phyloP scores from a whole-genome alignment of 2,888 invertebrate genomes.

The Hirtodrosophila trivittata region DNA sequence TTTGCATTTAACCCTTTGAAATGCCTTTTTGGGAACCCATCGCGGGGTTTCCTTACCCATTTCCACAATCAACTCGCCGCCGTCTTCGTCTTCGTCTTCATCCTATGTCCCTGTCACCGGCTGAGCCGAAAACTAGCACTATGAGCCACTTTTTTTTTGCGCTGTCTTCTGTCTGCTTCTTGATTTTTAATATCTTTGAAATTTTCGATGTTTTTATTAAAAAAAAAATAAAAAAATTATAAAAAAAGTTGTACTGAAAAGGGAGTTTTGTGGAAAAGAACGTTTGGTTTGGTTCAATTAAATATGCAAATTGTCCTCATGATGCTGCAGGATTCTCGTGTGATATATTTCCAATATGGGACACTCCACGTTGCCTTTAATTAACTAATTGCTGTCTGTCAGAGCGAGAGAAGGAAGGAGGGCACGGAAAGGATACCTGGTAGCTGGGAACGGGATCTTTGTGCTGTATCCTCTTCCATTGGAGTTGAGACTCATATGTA shows the following conservation, averaged over 20 bases:
- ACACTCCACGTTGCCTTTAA: constrained; percentile 66
- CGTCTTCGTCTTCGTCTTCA: constrained; percentile 6
- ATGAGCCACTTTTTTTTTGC: too few species aligned
- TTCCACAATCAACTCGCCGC: not conserved
- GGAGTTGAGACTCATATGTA: too few species aligned
- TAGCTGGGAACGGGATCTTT: too few species aligned
- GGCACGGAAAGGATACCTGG: not conserved
- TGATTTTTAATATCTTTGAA: not conserved
- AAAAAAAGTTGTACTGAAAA: constrained; percentile 51
- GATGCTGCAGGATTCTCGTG: constrained; percentile 59
- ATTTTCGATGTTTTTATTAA: constrained; percentile 54
- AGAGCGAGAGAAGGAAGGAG: not conserved
- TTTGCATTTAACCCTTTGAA: constrained; percentile 67
- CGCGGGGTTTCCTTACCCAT: constrained; percentile 49
- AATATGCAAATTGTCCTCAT: constrained; percentile 69
- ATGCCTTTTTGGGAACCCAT: constrained; percentile 37
- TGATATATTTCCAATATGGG: constrained; percentile 51
- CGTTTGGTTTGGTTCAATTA: constrained; percentile 58
- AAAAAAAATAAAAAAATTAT: constrained; percentile 16
- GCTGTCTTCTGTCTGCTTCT: not conserved
- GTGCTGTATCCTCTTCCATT: too few species aligned
- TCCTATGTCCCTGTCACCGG: constrained; percentile 10
- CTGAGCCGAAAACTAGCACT: too few species aligned
- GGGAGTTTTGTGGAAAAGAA: constrained; percentile 24
- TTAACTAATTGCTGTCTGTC: constrained; percentile 64